Evolutionary conservation across 2,113 vertebrate species (phyloP), one percentile per base, ranked within the genome.

Genomic region (Chlorodrepanis virens): DNA sequence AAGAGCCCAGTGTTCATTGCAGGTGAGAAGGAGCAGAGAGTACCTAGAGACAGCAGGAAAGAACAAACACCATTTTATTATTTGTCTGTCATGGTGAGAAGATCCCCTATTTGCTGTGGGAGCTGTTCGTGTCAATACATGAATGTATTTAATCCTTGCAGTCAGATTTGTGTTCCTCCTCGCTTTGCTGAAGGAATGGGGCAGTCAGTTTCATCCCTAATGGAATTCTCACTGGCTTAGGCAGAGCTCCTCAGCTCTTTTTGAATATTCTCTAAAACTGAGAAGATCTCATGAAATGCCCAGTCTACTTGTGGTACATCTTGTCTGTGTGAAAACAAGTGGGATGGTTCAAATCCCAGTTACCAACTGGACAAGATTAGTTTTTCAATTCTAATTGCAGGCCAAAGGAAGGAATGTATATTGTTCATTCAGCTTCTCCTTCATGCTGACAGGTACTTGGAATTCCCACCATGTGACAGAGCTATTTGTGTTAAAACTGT

Each of bases 401-500:
- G 47, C 20, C 24, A 79, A 93, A 52, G 65, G 44, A 83, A 91
- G 40, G 85, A 59, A 84, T 2, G 2, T 52, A 5, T 68, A 28
- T 80, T 80, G 67, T 87, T 98, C 75, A 65, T 78, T 28, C 37
- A 69, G 25, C 80, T 87, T 61, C 42, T 15, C 33, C 93, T 27
- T 52, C 69, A n/a, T 67, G 77, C 76, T 97, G 93, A 90, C 93
- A 96, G 88, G 87, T 89, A 75, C 84, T 94, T 95, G 69, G 57
- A 88, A 94, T 95, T 97, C 79, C 83, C 77, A 17, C 65, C 68
- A 53, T 14, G 22, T 71, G 79, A 65, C 47, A 3, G n/a, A 95
- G 85, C 60, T 96, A 39, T 91, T 94, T 96, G 67, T 94, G 77
- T 88, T 97, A 84, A 94, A 96, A 94, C 57, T 83, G 71, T 61